These are phyloP conservation scores for Cremastobaeus sp. DNA, from an alignment of 2,888 invertebrate genomes.

Conservation along the genomic window DNA sequence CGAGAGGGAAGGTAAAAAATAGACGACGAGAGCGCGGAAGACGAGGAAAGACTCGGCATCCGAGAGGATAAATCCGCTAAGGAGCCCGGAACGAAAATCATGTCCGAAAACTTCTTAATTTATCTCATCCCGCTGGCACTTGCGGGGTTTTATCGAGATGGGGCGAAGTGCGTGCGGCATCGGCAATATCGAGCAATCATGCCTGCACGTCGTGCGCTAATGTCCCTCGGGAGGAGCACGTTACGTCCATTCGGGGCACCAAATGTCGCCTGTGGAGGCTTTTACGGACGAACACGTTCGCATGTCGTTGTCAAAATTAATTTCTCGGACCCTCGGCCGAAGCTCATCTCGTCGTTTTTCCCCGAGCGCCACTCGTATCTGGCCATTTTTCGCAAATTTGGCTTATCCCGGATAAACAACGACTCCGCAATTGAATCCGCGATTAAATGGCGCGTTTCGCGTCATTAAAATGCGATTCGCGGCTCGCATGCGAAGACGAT, in stretches of 20 bases:
- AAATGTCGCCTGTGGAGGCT: slow-evolving; percentile 59
- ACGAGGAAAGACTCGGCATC: slow-evolving; percentile 18
- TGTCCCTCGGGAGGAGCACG: slow-evolving; percentile 55
- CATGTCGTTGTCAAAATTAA: slow-evolving; percentile 61
- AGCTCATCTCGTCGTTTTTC: slow-evolving; percentile 47
- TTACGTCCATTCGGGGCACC: slow-evolving; percentile 57
- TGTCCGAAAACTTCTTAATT: slow-evolving; percentile 53
- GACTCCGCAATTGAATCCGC: no score
- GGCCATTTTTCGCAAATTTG: no score
- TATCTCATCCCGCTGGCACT: slow-evolving; percentile 38
- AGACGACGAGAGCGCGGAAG: slow-evolving; percentile 8
- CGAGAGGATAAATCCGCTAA: slow-evolving; percentile 38
- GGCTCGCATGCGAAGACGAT: no score
- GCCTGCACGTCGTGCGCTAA: slow-evolving; percentile 59
- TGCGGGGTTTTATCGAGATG: slow-evolving; percentile 36
- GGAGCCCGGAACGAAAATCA: slow-evolving; percentile 33
- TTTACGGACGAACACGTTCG: slow-evolving; percentile 59
- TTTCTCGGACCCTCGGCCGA: slow-evolving; percentile 42
- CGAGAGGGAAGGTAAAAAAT: slow-evolving; percentile 4
- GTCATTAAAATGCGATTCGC: no score
- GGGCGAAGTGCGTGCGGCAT: slow-evolving; percentile 48
- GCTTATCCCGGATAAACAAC: no score
- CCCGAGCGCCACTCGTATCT: no score
- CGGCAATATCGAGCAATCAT: slow-evolving; percentile 60
- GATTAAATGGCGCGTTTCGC: no score